Evolutionary conservation across 2,888 invertebrate species (phyloP), one percentile per base, ranked within the genome.

Genomic region (Tetheella fluctuosa): DNA sequence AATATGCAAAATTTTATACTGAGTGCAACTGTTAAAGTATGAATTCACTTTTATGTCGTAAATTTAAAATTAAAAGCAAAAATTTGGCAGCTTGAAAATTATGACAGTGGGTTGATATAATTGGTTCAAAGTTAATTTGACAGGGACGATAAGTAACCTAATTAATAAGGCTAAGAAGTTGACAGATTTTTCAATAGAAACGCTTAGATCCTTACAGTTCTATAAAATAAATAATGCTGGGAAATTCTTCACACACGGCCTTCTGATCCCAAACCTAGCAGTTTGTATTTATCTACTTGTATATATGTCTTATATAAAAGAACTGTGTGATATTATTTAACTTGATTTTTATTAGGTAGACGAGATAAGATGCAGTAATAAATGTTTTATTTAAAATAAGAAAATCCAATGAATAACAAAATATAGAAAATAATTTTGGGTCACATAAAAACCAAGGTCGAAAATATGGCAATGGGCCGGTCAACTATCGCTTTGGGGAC

Each of bases 1-100:
- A 64, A 57, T 64, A 68, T 61, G 64, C 54, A 63, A 64, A 62
- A 62, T 59, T 42, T 25, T 56, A 57, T 52, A 15, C 39, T 23
- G 25, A 54, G 56, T 28, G 59, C 48, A 48, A 20, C 48, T 48
- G 48, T 20, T 48, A n/a, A 20, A 48, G 57, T 58, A 54, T 62
- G 28, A 62, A 62, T 60, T 57, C 54, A 60, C 59, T 60, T 62
- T 60, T 48, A n/a, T 52, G 42, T 39, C 39, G 55, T 60, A 56
- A 48, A 60, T 58, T 25, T 63, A 48, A 42, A 25, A 20, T 37
- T 59, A n/a, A n/a, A n/a, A n/a, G 48, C 17, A n/a, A 58, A 34
- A 58, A 54, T 54, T 56, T 60, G 58, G 48, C 48, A 20, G 48
- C 34, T 2, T 5, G n/a, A 5, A 39, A n/a, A 48, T 17, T 48